Base-by-base conservation (phyloP, 37 sponge, comb jelly and placozoan species). In the Mnemiopsis leidyi region DNA sequence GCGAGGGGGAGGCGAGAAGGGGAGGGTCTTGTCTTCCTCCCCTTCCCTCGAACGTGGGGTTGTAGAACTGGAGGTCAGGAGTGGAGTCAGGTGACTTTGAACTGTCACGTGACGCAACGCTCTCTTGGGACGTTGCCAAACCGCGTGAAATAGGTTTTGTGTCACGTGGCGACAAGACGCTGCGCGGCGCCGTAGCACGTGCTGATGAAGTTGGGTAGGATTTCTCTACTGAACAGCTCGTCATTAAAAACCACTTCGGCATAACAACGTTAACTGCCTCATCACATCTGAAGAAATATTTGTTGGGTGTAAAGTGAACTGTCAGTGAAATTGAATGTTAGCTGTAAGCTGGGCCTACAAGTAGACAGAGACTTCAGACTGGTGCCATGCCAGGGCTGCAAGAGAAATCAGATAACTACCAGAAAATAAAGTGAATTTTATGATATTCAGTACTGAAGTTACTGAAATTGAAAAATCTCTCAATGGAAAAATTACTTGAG, bases 221-320 rank as follows among this genome's bases (percentile, higher is more conserved):
- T 39, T 85, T 85, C 90, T 85, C 90, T n/a, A 85, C 24, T 2
- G 90, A 85, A 61, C 90, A 85, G 48, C 90, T 85, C 1, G 90
- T 85, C 90, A 85, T 85, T 18, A 85, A 61, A 61, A 85, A 85
- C 90, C 90, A 85, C 29, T 85, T 85, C 0, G 90, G 90, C 90
- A 85, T 85, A 29, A 85, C 90, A 18, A 85, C 90, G 61, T 85
- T 85, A 2, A 85, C 90, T 26, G 90, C 90, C 25, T 85, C 90
- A 25, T 85, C 35, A 85, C 90, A 85, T 61, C 90, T 85, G 90
- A 5, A n/a, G n/a, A n/a, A n/a, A n/a, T n/a, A n/a, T n/a, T n/a
- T n/a, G n/a, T n/a, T n/a, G n/a, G n/a, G n/a, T n/a, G n/a, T n/a
- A n/a, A n/a, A n/a, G n/a, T n/a, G n/a, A n/a, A n/a, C n/a, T n/a